Evolutionary conservation across 2,797 vertebrate species (phyloP).

Genomic region (Myoxocephalus aenaeus): DNA sequence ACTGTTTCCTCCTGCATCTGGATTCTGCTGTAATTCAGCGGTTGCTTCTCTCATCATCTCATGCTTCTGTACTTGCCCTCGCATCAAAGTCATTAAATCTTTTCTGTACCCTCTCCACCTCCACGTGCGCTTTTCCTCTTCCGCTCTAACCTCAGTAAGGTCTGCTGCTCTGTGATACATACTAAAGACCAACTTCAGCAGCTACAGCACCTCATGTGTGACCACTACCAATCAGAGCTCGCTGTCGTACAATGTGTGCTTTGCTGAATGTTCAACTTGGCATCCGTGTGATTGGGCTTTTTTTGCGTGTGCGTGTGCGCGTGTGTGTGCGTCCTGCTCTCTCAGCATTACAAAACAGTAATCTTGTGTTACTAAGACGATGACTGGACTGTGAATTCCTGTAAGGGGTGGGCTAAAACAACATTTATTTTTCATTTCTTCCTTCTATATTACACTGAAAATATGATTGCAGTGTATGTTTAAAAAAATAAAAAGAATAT

Average conservation of each 20-base stretch:
- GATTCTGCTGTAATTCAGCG: conserved; percentile 44
- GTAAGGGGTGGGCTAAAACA: conserved; percentile 16
- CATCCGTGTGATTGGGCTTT: conserved; percentile 41
- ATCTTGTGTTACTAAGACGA: conserved; percentile 43
- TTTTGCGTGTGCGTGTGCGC: conserved; percentile 17
- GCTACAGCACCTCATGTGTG: conserved; percentile 70
- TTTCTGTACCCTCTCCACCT: conserved; percentile 31
- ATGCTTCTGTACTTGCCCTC: conserved; percentile 32
- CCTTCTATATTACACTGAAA: conserved; percentile 9
- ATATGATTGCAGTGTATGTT: not conserved
- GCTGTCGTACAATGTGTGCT: conserved; percentile 58
- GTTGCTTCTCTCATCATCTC: conserved; percentile 30
- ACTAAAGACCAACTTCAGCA: conserved; percentile 75
- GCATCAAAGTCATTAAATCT: conserved; percentile 68
- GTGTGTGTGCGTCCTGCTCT: conserved; percentile 35
- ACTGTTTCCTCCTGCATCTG: conserved; percentile 40
- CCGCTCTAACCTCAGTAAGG: conserved; percentile 47
- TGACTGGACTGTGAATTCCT: conserved; percentile 13
- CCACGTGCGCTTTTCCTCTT: conserved; percentile 44
- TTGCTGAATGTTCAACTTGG: conserved; percentile 69
- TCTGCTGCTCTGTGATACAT: conserved; percentile 75
- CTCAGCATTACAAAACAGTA: conserved; percentile 54
- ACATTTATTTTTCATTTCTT: conserved; percentile 5
- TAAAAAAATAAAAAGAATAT: no score
- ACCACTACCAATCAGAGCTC: conserved; percentile 72